Percentiles rank a stretch among this genome's conserved stretches.
phyloP scores from a whole-genome alignment of 2,888 invertebrate genomes.

The Cataglyphis rosenhaueri region DNA sequence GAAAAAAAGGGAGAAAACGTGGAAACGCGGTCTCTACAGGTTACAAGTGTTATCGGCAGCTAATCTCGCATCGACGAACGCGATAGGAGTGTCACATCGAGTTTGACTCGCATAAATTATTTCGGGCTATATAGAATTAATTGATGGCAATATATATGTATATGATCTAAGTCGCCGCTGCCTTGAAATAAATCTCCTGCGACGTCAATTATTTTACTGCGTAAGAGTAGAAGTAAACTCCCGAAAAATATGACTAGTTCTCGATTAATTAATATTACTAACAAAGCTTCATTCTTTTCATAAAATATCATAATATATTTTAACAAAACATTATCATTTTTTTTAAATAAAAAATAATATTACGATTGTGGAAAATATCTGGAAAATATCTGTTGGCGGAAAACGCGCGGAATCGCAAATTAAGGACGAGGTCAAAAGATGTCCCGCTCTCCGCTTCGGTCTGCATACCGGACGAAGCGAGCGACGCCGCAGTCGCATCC shows the following conservation, averaged over 20 bases:
- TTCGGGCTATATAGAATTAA: background rate
- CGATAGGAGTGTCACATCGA: background rate
- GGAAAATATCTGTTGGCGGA: constrained; percentile 15
- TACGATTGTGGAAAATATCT: constrained; percentile 2
- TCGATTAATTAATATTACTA: background rate
- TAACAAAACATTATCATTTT: background rate
- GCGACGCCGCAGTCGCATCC: constrained; percentile 58
- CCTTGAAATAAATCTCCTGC: background rate
- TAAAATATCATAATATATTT: background rate
- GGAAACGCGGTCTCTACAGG: background rate
- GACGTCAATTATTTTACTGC: background rate
- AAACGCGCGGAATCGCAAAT: constrained; percentile 75
- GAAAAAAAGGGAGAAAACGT: background rate
- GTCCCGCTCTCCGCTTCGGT: constrained; percentile 67
- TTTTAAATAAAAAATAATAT: background rate
- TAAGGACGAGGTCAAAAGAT: constrained; percentile 72
- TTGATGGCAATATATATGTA: background rate
- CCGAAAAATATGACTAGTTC: background rate
- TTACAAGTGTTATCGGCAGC: background rate
- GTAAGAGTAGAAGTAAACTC: background rate
- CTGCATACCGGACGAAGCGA: constrained; percentile 73
- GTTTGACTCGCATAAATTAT: constrained; percentile 26
- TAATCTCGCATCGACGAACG: background rate
- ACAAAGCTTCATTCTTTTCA: background rate
- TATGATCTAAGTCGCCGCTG: background rate